Conservation (phyloP, 1,140 invertebrate genomes). For the Apis florea region DNA sequence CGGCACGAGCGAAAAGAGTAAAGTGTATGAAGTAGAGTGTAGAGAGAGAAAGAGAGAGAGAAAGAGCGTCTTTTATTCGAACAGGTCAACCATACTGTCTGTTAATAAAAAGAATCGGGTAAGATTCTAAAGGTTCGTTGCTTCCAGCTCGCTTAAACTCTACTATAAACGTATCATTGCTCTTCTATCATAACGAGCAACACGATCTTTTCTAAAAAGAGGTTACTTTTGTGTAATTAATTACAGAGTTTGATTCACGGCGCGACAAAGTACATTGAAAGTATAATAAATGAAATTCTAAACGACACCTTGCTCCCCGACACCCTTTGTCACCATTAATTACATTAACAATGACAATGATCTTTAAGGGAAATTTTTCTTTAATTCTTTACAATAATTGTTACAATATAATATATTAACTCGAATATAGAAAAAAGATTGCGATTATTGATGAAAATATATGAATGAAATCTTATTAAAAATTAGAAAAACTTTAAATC, state of each 20-base stretch:
- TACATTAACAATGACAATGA: not conserved
- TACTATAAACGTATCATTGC: conserved; percentile 38
- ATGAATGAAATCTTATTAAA: too few relatives aligned
- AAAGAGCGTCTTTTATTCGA: conserved; percentile 45
- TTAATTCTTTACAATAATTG: too few relatives aligned
- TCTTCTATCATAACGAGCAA: not conserved
- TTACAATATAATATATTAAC: too few relatives aligned
- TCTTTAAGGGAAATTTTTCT: too few relatives aligned
- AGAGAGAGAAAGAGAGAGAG: not conserved
- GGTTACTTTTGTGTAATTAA: conserved; percentile 34
- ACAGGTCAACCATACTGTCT: conserved; percentile 53
- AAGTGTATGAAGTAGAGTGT: conserved; percentile 47
- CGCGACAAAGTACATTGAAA: not conserved
- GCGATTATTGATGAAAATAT: too few relatives aligned
- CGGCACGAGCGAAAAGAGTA: conserved; percentile 30
- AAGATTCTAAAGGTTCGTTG: conserved; percentile 53
- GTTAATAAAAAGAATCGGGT: conserved; percentile 59
- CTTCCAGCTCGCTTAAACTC: conserved; percentile 50
- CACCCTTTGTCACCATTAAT: not conserved
- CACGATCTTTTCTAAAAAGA: not conserved
- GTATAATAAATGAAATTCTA: not conserved
- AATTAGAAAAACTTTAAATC: too few relatives aligned
- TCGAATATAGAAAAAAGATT: too few relatives aligned
- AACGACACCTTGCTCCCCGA: not conserved
- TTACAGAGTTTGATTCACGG: not conserved